A percentile compares a stretch with the other conserved stretches of the same genome.
Evolutionary conservation across 2,888 invertebrate genomes (phyloP).

Genomic region (Rapana venosa): DNA sequence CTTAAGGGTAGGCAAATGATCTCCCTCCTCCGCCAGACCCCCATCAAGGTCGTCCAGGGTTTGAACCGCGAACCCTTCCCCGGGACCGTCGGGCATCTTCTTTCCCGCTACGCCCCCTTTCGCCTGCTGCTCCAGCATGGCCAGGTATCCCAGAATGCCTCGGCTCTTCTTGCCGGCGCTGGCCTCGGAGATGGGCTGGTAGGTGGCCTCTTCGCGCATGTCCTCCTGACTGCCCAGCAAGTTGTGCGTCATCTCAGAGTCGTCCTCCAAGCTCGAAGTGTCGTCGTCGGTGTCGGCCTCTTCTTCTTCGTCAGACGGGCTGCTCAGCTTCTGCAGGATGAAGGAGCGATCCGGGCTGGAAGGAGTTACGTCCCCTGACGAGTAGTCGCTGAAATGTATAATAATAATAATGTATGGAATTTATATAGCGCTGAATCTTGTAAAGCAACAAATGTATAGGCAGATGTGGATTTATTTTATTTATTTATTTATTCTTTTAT

Average conservation of each 20-base stretch:
- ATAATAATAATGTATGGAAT: too few species aligned
- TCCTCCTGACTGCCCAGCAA: slow-evolving; percentile 38
- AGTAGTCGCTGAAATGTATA: slow-evolving; percentile 85
- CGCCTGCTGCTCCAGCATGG: slow-evolving; percentile 73
- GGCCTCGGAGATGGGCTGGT: slow-evolving; percentile 36
- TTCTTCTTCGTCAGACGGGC: slow-evolving; percentile 61
- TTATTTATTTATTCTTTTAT: too few species aligned
- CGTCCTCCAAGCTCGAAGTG: slow-evolving; percentile 52
- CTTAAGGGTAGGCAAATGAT: slow-evolving; percentile 39
- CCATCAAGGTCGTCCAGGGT: not conserved
- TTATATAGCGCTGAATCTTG: too few species aligned
- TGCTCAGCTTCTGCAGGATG: slow-evolving; percentile 55
- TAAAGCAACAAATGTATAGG: too few species aligned
- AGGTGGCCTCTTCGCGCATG: slow-evolving; percentile 42
- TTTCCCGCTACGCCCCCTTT: slow-evolving; percentile 48
- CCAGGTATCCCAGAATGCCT: slow-evolving; percentile 76
- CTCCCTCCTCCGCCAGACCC: slow-evolving; percentile 43
- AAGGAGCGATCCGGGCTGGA: slow-evolving; percentile 53
- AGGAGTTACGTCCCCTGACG: slow-evolving; percentile 70
- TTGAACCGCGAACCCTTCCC: slow-evolving; percentile 47
- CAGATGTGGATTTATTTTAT: too few species aligned
- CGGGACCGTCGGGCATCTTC: slow-evolving; percentile 49
- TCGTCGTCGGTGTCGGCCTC: slow-evolving; percentile 60
- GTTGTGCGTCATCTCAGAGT: slow-evolving; percentile 29
- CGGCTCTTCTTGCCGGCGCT: slow-evolving; percentile 52